Base-by-base conservation (phyloP, 2,113 vertebrate species). In the Tragelaphus scriptus region DNA sequence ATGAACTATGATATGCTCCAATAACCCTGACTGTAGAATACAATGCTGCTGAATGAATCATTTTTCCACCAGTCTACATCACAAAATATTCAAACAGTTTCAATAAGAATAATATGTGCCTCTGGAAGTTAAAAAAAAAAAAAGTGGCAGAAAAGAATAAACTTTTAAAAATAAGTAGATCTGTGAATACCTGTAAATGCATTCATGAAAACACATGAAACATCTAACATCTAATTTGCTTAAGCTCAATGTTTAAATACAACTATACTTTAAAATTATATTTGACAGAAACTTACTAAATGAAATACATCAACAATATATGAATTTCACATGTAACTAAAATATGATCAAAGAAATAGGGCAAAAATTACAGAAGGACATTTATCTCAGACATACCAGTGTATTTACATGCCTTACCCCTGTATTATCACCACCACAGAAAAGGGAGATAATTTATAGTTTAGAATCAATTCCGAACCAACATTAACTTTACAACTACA, bases 121-220 rank as follows among this genome's bases (percentile, higher is more conserved):
- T 95, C 26, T 91, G 19, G 65, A 61, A 84, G 3, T 61, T 23
- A 91, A 89, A 96, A 80, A 47, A 32, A 93, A 92, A 80, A 47
- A 32, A 84, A 19, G 87, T 21, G 3, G 85, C 32, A 91, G 13
- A 81, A 81, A 96, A 93, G 32, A n/a, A 32, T 47, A 91, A 79
- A 93, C 26, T 59, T 93, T 51, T 81, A 65, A 94, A 95, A 96
- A 26, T 90, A 88, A 95, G n/a, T 32, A 30, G 55, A 79, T 92
- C 17, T 61, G 80, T 51, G 85, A 92, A 90, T n/a, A 96, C 13
- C 68, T 26, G 36, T 85, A 91, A 97, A 89, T 51, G 30, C 49
- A 94, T 36, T 94, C 26, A 82, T 15, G 5, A 92, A 94, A 90
- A 90, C 23, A 93, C 2, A 94, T 23, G 88, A 94, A 92, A 53